Evolutionary conservation across 2,113 vertebrate genomes (phyloP), one percentile per base, ranked within the genome.

Genomic region (Hyla sarda): DNA sequence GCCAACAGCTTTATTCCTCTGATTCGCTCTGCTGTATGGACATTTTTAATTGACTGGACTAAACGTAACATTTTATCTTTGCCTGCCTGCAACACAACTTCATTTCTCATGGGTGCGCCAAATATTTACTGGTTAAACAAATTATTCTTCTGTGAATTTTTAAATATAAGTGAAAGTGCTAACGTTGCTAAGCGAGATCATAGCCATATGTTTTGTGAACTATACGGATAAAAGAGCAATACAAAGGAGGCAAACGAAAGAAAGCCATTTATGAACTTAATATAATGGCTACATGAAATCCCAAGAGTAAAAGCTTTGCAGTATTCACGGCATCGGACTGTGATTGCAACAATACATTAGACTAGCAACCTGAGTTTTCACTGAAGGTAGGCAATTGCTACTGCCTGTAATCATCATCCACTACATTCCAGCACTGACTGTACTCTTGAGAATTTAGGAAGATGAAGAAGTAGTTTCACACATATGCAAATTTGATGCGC

Each of bases 1-100:
- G 78, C 78, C 78, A 81, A 47, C 34, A 81, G 78, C 77, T 81
- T 81, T 81, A 81, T 81, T 79, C 77, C 54, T 37, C 74, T 77
- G 74, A 77, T 77, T 79, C 21, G 30, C 52, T 79, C 12, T 4
- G 47, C 56, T 62, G 78, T 21, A 65, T 47, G 34, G 78, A 62
- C 56, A 81, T 28, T 81, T 79, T 81, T 81, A 81, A 81, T 81
- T 81, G 56, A 81, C 56, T 81, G 56, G 37, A 30, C 56, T 65
- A 81, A 65, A 81, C 60, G 34, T 65, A 81, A 81, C 56, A 47
- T 65, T 48, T 81, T 80, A 41, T 58, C 34, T 62, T 62, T 62
- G 58, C 23, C 56, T 34, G 21, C 58, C 23, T 25, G 54, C 12
- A 52, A 81, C 56, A 77, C 25, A 62, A 47, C 54, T 80, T 80